Evolutionary conservation across 2,888 invertebrate genomes (phyloP).

Genomic region (Neuroscelio doddi): DNA sequence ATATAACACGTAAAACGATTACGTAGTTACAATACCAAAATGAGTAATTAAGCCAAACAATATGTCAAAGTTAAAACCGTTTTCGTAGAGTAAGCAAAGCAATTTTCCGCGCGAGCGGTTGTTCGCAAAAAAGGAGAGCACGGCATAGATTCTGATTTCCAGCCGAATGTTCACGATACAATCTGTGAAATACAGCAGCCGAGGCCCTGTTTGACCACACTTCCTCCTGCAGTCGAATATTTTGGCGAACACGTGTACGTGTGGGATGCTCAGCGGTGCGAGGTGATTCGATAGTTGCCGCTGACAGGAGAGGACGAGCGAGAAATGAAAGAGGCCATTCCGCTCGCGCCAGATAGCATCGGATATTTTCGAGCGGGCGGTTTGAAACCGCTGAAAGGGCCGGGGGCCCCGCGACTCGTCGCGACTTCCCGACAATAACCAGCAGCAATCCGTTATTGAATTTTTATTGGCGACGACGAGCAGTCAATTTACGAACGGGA

Average conservation of each 20-base stretch:
- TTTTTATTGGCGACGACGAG: slow-evolving; percentile 64
- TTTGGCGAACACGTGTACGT: slow-evolving; percentile 28
- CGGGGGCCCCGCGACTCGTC: slow-evolving; percentile 32
- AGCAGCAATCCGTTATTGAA: slow-evolving; percentile 63
- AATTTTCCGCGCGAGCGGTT: not conserved
- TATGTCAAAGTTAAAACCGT: too few species aligned
- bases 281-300: slow-evolving; percentile 35
- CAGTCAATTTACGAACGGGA: slow-evolving; percentile 60
- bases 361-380: slow-evolving; percentile 60
- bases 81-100: not conserved
- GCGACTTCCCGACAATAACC: slow-evolving; percentile 59
- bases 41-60: too few species aligned
- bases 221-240: slow-evolving; percentile 17
- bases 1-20: too few species aligned
- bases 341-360: slow-evolving; percentile 56
- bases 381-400: slow-evolving; percentile 48
- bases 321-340: slow-evolving; percentile 42
- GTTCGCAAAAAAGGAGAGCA: slow-evolving; percentile 11
- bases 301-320: slow-evolving; percentile 25
- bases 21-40: too few species aligned
- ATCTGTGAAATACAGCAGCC: slow-evolving; percentile 24
- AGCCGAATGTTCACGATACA: slow-evolving; percentile 27
- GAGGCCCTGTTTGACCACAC: slow-evolving; percentile 18
- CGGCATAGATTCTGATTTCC: slow-evolving; percentile 21
- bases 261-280: slow-evolving; percentile 37